Base-by-base conservation (phyloP, 2,888 invertebrate species). In the Napeogenes inachia region DNA sequence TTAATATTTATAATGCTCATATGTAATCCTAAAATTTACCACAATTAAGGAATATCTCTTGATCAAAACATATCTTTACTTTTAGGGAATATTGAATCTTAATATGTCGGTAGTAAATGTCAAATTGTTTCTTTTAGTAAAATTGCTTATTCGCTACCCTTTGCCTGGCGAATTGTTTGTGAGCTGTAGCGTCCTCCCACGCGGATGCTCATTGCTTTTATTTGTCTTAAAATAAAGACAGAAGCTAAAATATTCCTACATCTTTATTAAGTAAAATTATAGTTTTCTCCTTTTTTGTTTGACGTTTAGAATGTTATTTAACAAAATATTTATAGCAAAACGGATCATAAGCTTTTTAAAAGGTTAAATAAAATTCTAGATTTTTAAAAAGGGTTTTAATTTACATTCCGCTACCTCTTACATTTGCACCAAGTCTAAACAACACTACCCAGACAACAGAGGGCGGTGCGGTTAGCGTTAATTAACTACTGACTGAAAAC, bases 401-500 rank as follows among this genome's bases (percentile, higher is more conserved):
- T 21, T 21, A 21, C 21, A 21, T 21, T 21, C 21, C 21, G 59
- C 59, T 30, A 12, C 8, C 57, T 32, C 65, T 66, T 65, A 42
- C 50, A 30, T 56, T 70, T 64, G 46, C 13, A 54, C 68, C 67
- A 57, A 13, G 35, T 13, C 56, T 57, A 65, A 42, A 60, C 59
- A 70, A 72, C 12, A 50, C 47, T 50, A 50, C 71, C 71, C 71
- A 75, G 82, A 82, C 80, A 82, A 77, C 76, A 77, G 74, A 78
- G 76, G 78, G 76, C 79, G 76, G 74, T 82, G 85, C 73, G 86
- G 84, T 79, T 79, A 73, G 71, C 80, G 80, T 85, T 86, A 86
- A 86, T 86, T 86, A 86, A 85, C 85, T 84, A 80, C 78, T 76
- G 81, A 80, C 82, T 81, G 79, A 82, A 83, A 85, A 82, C 82